phyloP scores from a whole-genome alignment of 2,113 vertebrate genomes.

The Brevimyrus niger region DNA sequence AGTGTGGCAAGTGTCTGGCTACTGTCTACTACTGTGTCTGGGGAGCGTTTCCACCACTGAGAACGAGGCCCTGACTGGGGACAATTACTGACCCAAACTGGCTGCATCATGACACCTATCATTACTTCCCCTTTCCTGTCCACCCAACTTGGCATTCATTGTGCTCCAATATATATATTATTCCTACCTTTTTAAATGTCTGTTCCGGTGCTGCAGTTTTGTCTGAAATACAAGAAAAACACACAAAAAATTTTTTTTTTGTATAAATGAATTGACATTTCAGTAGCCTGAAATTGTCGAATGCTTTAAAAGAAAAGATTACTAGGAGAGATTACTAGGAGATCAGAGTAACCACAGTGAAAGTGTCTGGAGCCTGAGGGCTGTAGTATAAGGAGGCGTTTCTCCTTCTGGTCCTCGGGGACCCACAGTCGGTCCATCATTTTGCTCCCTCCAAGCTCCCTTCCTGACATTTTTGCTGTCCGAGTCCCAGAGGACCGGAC shows the following conservation, averaged over 20 bases:
- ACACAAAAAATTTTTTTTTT: not conserved
- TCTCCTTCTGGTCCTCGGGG: no score
- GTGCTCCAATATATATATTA: not conserved
- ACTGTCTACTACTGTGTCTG: not conserved
- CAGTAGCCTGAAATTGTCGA: not conserved
- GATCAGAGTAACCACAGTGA: not conserved
- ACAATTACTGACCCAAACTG: not conserved
- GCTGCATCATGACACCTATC: not conserved
- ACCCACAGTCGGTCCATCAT: no score
- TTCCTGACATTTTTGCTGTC: no score
- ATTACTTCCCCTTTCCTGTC: not conserved
- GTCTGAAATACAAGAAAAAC: conserved; percentile 18
- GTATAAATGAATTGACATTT: not conserved
- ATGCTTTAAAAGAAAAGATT: not conserved
- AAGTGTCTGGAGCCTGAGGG: not conserved
- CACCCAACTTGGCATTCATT: not conserved
- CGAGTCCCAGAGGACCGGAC: no score
- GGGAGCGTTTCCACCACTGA: not conserved
- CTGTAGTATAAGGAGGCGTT: not conserved
- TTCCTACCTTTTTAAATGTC: conserved; percentile 18
- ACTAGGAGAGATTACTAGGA: not conserved
- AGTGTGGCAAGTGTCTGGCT: not conserved
- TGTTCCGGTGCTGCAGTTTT: not conserved
- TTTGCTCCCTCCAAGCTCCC: no score
- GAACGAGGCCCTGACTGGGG: not conserved